phyloP scores from a whole-genome alignment of 2,797 vertebrate genomes.

The Agapornis canus region DNA sequence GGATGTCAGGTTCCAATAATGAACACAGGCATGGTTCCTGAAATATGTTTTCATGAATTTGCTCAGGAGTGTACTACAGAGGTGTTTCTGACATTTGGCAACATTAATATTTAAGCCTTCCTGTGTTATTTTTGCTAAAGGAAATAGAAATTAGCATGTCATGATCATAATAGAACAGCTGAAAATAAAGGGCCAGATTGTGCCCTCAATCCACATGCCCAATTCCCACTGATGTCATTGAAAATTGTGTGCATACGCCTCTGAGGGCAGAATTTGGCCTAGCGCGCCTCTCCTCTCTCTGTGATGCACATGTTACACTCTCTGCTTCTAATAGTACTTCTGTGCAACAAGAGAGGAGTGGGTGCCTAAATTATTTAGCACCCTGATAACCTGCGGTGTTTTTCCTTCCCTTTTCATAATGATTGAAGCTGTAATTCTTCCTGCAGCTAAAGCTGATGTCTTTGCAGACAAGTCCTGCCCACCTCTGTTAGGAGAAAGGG shows the following conservation, averaged over 20 bases:
- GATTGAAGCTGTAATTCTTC: background rate
- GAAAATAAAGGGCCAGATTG: conserved; percentile 52
- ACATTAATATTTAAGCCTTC: conserved; percentile 59
- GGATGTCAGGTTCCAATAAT: conserved; percentile 13
- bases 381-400: background rate
- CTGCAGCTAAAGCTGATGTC: background rate
- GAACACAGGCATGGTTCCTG: background rate
- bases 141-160: conserved; percentile 47
- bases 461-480: background rate
- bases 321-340: background rate
- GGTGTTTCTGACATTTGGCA: conserved; percentile 54
- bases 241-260: background rate
- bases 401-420: background rate
- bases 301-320: fast-evolving
- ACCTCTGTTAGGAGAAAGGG: background rate
- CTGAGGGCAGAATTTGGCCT: conserved; percentile 33
- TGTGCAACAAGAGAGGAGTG: background rate
- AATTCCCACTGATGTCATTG: conserved; percentile 5
- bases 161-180: conserved; percentile 9
- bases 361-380: background rate
- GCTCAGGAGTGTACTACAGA: conserved; percentile 13
- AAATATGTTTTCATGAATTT: conserved; percentile 30
- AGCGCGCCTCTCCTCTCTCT: background rate
- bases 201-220: conserved; percentile 25
- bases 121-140: conserved; percentile 51